Percentiles rank a stretch among this genome's conserved stretches.
These are phyloP conservation scores for Apis florea DNA, from an alignment of 1,140 invertebrate species.

Conservation along the genomic window DNA sequence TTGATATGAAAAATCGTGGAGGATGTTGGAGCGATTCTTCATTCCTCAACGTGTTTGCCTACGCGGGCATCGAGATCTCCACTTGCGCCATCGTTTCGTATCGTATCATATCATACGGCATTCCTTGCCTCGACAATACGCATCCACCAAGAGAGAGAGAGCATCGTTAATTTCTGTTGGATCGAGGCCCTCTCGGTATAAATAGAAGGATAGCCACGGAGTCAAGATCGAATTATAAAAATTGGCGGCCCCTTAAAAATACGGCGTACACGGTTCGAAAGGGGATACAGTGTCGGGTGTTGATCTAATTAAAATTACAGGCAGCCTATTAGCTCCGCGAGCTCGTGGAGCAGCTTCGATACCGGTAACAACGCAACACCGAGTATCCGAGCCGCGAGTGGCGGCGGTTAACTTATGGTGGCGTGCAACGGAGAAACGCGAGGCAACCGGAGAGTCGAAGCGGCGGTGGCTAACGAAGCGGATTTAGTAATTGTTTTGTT, in stretches of 20 bases:
- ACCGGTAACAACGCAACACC: constrained; percentile 44
- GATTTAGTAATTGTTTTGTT: constrained; percentile 68
- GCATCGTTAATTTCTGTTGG: constrained; percentile 5
- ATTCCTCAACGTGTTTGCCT: neutral
- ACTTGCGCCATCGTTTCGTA: neutral
- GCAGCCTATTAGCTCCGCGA: constrained; percentile 47
- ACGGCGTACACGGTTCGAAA: constrained; percentile 27
- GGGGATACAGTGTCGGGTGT: constrained; percentile 57
- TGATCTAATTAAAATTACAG: constrained; percentile 66
- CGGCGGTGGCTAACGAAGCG: constrained; percentile 54
- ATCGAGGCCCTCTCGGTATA: neutral
- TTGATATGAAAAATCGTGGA: no score
- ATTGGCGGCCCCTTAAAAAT: constrained; percentile 3
- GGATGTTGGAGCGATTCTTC: no score
- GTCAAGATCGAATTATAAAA: neutral
- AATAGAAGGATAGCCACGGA: constrained; percentile 9
- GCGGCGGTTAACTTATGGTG: constrained; percentile 55
- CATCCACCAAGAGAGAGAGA: neutral
- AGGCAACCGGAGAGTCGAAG: constrained; percentile 15
- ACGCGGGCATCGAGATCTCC: neutral
- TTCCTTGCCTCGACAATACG: neutral
- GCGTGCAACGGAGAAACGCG: constrained; percentile 49
- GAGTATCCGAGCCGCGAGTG: constrained; percentile 15
- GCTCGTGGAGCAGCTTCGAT: constrained; percentile 38
- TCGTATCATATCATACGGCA: neutral